Base-by-base conservation (phyloP, 2,797 vertebrate genomes). In the Falco concolor region DNA sequence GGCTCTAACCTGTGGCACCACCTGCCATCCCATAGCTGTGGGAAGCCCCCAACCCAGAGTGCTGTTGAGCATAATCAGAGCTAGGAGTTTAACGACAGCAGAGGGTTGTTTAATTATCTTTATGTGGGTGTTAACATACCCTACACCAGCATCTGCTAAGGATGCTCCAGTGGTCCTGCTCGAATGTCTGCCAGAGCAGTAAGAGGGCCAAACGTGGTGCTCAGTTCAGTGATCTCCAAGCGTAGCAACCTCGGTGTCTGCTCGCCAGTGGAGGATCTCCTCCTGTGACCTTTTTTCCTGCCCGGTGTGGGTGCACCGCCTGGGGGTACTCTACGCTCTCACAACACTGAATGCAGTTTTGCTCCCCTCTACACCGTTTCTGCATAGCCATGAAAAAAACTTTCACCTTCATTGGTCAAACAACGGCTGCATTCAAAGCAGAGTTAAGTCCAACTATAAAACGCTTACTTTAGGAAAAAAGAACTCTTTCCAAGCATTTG, bases 1-100 rank as follows among this genome's bases (percentile, higher is more conserved):
- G 0, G 34, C 47, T 77, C 11, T 61, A 61, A 69, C 0, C 0
- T 0, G 0, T 21, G 54, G 36, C 32, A 50, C 27, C 0, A 0
- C 18, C 32, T 42, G 21, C 54, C 50, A 21, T 6, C 4, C 9
- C 23, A 38, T 23, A 25, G 34, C 14, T 65, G 36, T 34, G 23
- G 20, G 27, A 59, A 75, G 15, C 36, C 53, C 56, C 38, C 72
- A 36, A 8, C 21, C 11, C 15, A 7, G 42, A 78, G 34, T 36
- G 30, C 54, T 73, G 23, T 9, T 15, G 13, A 76, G 20, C 6
- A 5, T n/a, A 57, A 65, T 20, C 54, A 82, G 54, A 59, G 30
- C 5, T 21, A 32, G 28, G 42, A 73, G 25, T 61, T 87, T 49
- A 63, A 84, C 6, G 17, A 38, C 47, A 70, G 8, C 2, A 28